Evolutionary conservation across 2,888 invertebrate species (phyloP).

Genomic region (Limnephilus marmoratus): DNA sequence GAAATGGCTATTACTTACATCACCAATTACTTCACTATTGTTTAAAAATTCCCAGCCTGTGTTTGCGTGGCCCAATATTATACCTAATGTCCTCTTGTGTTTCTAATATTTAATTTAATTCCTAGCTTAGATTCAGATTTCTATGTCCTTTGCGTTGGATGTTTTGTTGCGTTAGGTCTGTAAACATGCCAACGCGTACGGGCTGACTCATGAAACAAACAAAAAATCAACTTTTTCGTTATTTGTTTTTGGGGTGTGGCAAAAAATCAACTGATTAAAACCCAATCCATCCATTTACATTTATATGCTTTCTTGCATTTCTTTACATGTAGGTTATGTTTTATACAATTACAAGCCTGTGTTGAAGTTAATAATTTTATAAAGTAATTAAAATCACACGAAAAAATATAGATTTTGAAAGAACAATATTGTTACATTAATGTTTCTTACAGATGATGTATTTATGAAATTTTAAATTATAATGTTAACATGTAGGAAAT

Average conservation of each 20-base stretch:
- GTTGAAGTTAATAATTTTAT: too few relatives aligned
- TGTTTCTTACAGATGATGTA: too few relatives aligned
- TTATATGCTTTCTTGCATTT: too few relatives aligned
- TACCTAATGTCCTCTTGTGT: not conserved
- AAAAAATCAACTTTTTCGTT: too few relatives aligned
- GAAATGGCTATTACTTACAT: constrained; percentile 9
- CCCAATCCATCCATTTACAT: not conserved
- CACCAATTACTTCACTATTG: not conserved
- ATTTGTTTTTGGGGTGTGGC: too few relatives aligned
- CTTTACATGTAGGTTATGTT: too few relatives aligned
- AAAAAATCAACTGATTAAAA: not conserved
- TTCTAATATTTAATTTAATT: not conserved
- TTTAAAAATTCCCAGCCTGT: constrained; percentile 5
- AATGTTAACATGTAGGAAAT: too few relatives aligned
- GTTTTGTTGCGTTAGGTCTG: not conserved
- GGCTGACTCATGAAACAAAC: not conserved
- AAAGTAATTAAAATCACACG: too few relatives aligned
- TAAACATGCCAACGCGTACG: not conserved
- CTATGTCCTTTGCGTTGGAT: not conserved
- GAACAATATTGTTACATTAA: too few relatives aligned
- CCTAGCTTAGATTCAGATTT: not conserved
- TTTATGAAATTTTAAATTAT: too few relatives aligned
- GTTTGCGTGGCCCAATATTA: not conserved
- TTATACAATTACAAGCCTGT: too few relatives aligned
- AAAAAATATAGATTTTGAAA: too few relatives aligned